Base-by-base conservation (phyloP, 2,797 vertebrate genomes). In the Petrocephalus sullivani region DNA sequence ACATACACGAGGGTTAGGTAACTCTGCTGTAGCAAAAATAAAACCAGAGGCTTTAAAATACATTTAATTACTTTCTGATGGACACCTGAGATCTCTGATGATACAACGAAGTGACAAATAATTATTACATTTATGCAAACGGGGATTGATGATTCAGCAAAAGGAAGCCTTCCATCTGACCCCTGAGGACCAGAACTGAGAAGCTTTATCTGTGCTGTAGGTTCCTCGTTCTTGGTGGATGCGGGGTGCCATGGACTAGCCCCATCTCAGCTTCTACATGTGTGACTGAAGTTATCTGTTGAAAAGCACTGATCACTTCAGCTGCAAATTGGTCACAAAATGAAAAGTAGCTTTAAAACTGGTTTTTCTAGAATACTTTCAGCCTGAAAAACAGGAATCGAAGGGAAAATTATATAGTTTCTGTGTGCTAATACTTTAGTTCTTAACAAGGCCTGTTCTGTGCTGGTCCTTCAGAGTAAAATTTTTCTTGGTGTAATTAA, bases 1-100 rank as follows among this genome's bases (percentile, higher is more conserved):
- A 81, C 75, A 81, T 81, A 49, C 75, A 81, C 19, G 16, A 81
- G 75, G 75, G 75, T 81, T 81, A 49, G 75, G 49, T 81, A 81
- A 81, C 75, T 51, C 49, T 49, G 19, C 6, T 81, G 41, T 21
- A 19, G 75, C 41, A 81, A 81, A 81, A 81, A 81, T 81, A 81
- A 81, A 81, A n/a, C 75, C 75, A 6, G 37, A 81, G 75, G 19
- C 75, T 21, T 49, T 81, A 49, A 81, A 81, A 81, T 81, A 81
- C 41, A 19, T 49, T 81, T 46, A 21, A 81, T 81, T 81, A 81
- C 75, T 81, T 46, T 46, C 75, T 81, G 75, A 87, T 61, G 41
- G 61, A 28, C 46, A 87, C 21, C 46, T 28, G 86, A 67, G 86
- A 60, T 87, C 16, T 41, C 46, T 41, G 75, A 41, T 81, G 37